Evolutionary conservation across 2,797 vertebrate genomes (phyloP), one percentile per base, ranked within the genome.

Genomic region (Coregonus ussuriensis): DNA sequence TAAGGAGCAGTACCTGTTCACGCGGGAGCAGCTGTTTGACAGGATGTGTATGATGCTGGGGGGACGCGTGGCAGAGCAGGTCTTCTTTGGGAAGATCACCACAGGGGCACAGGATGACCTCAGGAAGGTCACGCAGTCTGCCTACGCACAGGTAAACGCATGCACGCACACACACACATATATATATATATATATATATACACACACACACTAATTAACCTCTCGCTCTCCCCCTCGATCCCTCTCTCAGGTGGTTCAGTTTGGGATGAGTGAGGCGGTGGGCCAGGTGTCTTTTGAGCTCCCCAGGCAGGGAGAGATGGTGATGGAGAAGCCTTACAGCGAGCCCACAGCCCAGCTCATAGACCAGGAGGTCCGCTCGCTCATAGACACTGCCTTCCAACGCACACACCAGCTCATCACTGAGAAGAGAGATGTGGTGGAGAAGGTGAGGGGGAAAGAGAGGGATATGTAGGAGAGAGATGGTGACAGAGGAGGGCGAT

Each of bases 11-110:
- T 88, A 82, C 82, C 83, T 93, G 5, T 90, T 90, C 75, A 90
- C 89, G 0, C 77, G 51, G 15, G 91, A 93, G 77, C 93, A 93
- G 83, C 90, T 94, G 14, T 93, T 90, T 0, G 90, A 92, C 79
- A 75, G 80, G 62, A 87, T 92, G 93, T 93, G 93, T 25, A 82
- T 91, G 89, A 88, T 91, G 92, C 88, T 94, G 6, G 92, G 91
- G 0, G 93, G 90, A 0, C 85, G 92, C 0, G 93, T 92, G 9
- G 91, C 93, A 0, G 91, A 94, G 86, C 91, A 92, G 87, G 85
- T 93, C 2, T 93, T 92, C 83, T 94, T 93, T 1, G 84, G 91
- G 13, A 82, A 33, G 31, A 83, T 94, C 79, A 92, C 92, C 47
- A 89, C 88, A 0, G 93, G 91, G 0, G 92, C 93, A 11, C 92